These are phyloP conservation scores for Oreochromis niloticus DNA, from an alignment of 2,113 vertebrate genomes.

Conservation along the genomic window DNA sequence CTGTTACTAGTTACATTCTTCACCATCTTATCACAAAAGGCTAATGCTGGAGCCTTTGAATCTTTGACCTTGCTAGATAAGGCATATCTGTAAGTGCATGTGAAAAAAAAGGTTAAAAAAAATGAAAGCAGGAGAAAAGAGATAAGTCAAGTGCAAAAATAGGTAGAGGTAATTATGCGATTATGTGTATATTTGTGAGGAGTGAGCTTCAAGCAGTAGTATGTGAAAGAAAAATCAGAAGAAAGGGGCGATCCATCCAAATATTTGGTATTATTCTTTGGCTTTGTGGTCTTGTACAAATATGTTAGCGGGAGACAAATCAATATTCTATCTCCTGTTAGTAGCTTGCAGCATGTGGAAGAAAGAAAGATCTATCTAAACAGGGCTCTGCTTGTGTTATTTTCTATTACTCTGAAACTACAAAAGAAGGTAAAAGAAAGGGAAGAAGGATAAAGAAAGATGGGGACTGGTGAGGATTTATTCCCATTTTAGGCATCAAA, in stretches of 20 bases:
- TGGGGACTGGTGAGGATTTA: neutral
- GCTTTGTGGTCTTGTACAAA: constrained; percentile 8
- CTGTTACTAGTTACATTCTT: neutral
- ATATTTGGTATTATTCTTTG: neutral
- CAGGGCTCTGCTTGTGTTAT: neutral
- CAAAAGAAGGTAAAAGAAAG: neutral
- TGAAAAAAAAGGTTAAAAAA: neutral
- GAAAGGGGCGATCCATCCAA: neutral
- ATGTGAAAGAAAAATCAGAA: neutral
- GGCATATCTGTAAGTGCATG: neutral
- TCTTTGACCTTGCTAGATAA: neutral
- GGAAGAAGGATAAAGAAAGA: neutral
- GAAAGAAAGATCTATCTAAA: neutral
- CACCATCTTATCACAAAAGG: neutral
- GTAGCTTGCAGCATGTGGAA: neutral
- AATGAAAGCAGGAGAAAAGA: neutral
- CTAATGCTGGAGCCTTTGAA: neutral
- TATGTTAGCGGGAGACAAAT: constrained; percentile 16
- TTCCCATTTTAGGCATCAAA: neutral
- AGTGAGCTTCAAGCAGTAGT: neutral
- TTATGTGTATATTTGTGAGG: neutral
- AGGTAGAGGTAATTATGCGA: neutral
- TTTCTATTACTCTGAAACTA: neutral
- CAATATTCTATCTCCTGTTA: constrained; percentile 33
- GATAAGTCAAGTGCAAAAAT: neutral